Evolutionary conservation across 1,140 invertebrate genomes (phyloP), one percentile per base, ranked within the genome.

Genomic region (Limonius californicus): DNA sequence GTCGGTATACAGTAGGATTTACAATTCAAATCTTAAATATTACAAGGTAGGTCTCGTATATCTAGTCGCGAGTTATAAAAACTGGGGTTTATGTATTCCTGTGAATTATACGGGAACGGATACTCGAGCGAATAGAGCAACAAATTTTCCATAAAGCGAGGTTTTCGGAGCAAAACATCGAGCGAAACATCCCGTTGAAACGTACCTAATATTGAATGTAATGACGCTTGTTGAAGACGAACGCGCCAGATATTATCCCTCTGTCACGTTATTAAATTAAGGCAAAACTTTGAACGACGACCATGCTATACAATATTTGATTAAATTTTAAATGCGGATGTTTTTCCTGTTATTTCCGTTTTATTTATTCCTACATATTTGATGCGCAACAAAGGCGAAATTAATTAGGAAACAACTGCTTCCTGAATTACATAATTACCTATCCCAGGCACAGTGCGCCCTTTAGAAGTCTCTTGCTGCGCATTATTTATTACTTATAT

Each of bases 21-120:
- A 39, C 35, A 39, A 39, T 39, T 39, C 35, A 39, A 39, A 39
- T 39, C 35, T 39, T 39, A 39, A 39, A 39, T 39, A 39, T 39
- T 39, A 39, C 35, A 39, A 39, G 35, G 35, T 39, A 39, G 35
- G 3, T 39, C n/a, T 39, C 35, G 11, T 39, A 39, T 39, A 39
- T 39, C 8, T 39, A 39, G n/a, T 39, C 7, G 35, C n/a, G n/a
- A 39, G 35, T 39, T 39, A 39, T 39, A 39, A 39, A 39, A 39
- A 39, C 8, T 9, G n/a, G 35, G 35, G 35, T 39, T 39, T 39
- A 39, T 39, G 35, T 39, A 39, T 39, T 12, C 35, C n/a, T 12
- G 35, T 39, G 35, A 39, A 39, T 39, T 39, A 39, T 39, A 39
- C 35, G n/a, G n/a, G 35, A 39, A 39, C 35, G 35, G 35, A 39